Evolutionary conservation across 2,113 vertebrate genomes (phyloP), one percentile per base, ranked within the genome.

Genomic region (Labeo catla): DNA sequence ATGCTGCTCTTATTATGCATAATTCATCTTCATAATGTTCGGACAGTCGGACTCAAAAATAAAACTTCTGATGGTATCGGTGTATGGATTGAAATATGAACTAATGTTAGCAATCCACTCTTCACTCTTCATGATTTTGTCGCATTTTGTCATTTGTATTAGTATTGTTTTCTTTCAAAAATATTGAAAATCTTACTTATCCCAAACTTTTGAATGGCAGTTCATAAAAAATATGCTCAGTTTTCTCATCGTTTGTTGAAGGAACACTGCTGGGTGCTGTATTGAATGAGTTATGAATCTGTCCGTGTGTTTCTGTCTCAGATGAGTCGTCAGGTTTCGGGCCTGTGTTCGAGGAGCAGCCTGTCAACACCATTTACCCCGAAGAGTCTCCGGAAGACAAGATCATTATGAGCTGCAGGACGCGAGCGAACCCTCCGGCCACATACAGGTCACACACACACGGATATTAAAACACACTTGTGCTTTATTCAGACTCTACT

Each of bases 331-430:
- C 95, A 93, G 96, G 96, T 89, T 97, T 96, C 86, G 98, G 98
- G 82, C 98, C 98, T 0, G 96, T 99, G 93, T 99, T 99, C 94
- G 97, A 98, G 93, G 97, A 99, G 87, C 97, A 99, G 84, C 98
- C 98, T 15, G 94, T 96, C 50, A 96, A 99, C 92, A 98, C 97
- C 36, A 96, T 99, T 92, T 98, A 98, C 92, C 97, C 98, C 2
- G 98, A 99, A 91, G 98, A 99, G 91, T 98, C 97, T 16, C 95
- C 94, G 11, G 98, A 99, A 93, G 96, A 95, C 86, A 97, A 97
- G 91, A 96, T 99, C 89, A 96, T 95, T 81, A 94, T 99, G 93
- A 98, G 93, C 91, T 99, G 98, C 92, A 95, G 96, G 77, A 97
- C 97, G 9, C 93, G 95, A 83, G 97, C 96, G 87, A 92, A 94